Conservation (phyloP, 2,888 invertebrate species). For the Elmis aenea region DNA sequence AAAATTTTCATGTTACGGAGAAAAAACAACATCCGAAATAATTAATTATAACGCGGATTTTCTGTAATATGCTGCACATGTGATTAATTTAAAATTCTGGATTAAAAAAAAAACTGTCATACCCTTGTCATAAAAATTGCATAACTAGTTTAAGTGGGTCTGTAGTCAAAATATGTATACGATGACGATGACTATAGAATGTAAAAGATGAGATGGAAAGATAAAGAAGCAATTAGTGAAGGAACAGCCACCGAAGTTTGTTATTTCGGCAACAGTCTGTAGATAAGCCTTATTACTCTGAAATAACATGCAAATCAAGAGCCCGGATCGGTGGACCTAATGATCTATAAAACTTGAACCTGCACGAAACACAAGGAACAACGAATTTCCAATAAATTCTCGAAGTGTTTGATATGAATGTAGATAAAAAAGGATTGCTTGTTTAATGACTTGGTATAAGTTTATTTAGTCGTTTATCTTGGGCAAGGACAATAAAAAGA, state of each 20-base stretch:
- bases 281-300: slow-evolving; percentile 28
- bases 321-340: slow-evolving; percentile 14
- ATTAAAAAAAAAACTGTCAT: no score
- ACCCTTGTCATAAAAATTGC: no score
- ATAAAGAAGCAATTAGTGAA: slow-evolving; percentile 16
- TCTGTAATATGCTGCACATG: no score
- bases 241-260: slow-evolving; percentile 22
- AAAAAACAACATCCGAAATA: no score
- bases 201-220: slow-evolving; percentile 5
- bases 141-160: no score
- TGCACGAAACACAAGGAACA: slow-evolving; percentile 2
- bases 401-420: slow-evolving; percentile 14
- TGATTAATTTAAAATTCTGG: no score
- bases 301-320: slow-evolving; percentile 34
- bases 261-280: slow-evolving; percentile 25
- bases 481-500: slow-evolving; percentile 7
- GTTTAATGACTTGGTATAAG: slow-evolving; percentile 5
- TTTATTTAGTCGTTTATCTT: slow-evolving; percentile 13
- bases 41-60: no score
- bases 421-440: slow-evolving; percentile 15
- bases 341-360: slow-evolving; percentile 17
- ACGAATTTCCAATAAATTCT: no score
- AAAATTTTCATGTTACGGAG: no score
- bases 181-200: not conserved
- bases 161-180: no score